Evolutionary conservation across 2,113 vertebrate genomes (phyloP).

Genomic region (Rhadina sibilatrix): DNA sequence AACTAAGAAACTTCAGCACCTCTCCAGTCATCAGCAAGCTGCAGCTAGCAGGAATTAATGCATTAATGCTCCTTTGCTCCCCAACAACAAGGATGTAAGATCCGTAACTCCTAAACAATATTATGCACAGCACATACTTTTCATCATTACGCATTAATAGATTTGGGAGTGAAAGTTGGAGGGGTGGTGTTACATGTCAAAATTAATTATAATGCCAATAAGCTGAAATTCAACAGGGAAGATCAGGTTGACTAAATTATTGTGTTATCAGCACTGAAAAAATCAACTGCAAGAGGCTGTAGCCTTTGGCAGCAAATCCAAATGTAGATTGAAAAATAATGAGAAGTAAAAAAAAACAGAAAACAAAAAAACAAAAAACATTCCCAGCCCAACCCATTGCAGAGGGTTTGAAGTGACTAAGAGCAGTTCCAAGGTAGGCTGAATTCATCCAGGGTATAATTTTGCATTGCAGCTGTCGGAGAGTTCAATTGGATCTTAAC

Average conservation of each 20-base stretch:
- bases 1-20: not conserved
- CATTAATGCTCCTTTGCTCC: not conserved
- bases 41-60: not conserved
- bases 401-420: not conserved
- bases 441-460: not conserved
- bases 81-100: not conserved
- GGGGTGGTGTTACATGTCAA: conserved; percentile 61
- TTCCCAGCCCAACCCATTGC: not conserved
- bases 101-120: conserved; percentile 29
- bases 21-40: not conserved
- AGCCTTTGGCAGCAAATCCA: conserved; percentile 18
- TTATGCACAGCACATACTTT: conserved; percentile 21
- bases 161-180: conserved; percentile 60
- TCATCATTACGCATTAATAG: conserved; percentile 60
- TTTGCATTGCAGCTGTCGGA: not conserved
- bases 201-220: conserved; percentile 68
- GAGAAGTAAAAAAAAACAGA: not conserved
- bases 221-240: conserved; percentile 58
- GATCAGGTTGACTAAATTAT: conserved; percentile 60
- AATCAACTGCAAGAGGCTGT: conserved; percentile 22
- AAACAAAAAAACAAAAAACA: not conserved
- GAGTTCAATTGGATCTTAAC: not conserved
- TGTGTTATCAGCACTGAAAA: conserved; percentile 37
- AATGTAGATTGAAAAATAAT: not conserved
- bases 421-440: not conserved